Conservation (phyloP, 2,113 vertebrate species). For the Scopus umbretta region DNA sequence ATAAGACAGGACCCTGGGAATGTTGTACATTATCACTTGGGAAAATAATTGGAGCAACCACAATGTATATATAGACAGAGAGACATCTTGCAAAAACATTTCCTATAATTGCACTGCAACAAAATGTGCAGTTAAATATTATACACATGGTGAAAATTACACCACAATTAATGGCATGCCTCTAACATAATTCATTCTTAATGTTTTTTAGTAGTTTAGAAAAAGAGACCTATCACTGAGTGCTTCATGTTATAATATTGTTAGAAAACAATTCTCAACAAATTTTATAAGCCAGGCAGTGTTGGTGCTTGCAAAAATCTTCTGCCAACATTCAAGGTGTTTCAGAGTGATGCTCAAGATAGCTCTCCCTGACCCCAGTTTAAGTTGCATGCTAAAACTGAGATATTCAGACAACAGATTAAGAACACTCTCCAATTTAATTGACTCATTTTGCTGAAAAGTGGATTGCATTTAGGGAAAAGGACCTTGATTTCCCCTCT, state of each 20-base stretch:
- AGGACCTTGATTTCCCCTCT: neutral
- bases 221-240: neutral
- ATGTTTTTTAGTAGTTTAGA: neutral
- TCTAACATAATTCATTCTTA: constrained; percentile 30
- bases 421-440: neutral
- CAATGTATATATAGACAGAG: constrained; percentile 21
- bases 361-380: neutral
- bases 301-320: neutral
- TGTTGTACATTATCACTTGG: neutral
- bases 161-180: constrained; percentile 7
- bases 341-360: neutral
- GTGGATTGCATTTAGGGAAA: neutral
- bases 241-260: neutral
- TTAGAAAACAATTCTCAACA: neutral
- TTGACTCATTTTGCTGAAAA: neutral
- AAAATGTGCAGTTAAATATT: constrained; percentile 39
- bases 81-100: constrained; percentile 39
- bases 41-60: constrained; percentile 42
- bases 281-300: neutral
- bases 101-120: constrained; percentile 28
- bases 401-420: neutral
- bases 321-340: neutral
- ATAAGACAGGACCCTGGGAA: neutral
- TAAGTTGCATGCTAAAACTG: neutral
- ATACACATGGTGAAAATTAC: constrained; percentile 37